phyloP scores from a whole-genome alignment of 2,797 vertebrate genomes.

The Lepilemur ruficaudatus region DNA sequence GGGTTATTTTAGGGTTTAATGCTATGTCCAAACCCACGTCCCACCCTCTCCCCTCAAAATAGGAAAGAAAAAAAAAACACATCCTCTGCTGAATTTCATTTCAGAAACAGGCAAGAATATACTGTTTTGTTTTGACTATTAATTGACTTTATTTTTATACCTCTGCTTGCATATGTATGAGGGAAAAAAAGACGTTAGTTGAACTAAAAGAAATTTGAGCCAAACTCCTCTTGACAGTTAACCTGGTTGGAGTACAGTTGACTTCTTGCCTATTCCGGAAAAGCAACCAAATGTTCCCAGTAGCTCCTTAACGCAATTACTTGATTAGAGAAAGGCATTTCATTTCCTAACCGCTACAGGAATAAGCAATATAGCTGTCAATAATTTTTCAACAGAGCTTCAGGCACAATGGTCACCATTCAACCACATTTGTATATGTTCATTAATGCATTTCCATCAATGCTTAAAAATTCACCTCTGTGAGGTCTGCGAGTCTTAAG shows the following conservation, averaged over 20 bases:
- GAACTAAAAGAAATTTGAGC: conserved; percentile 78
- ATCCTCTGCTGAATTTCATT: conserved; percentile 27
- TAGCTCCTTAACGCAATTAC: conserved; percentile 84
- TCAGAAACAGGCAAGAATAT: background rate
- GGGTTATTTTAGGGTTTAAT: background rate
- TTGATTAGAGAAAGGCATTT: conserved; percentile 82
- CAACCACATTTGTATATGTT: conserved; percentile 85
- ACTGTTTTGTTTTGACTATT: conserved; percentile 35
- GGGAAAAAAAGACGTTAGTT: conserved; percentile 2
- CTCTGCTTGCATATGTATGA: background rate
- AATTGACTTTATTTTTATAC: background rate
- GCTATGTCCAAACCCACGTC: background rate
- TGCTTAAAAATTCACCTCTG: conserved; percentile 66
- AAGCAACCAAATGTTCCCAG: conserved; percentile 80
- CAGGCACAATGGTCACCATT: conserved; percentile 77
- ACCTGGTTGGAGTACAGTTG: conserved; percentile 78
- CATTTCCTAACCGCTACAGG: conserved; percentile 89
- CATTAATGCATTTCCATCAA: conserved; percentile 82
- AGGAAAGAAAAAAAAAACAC: background rate
- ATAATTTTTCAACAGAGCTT: conserved; percentile 83
- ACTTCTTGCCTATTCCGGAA: conserved; percentile 67
- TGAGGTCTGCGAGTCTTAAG: conserved; percentile 75
- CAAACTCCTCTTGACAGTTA: conserved; percentile 87
- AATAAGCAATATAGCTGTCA: conserved; percentile 92
- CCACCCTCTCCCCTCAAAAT: background rate